Conservation (phyloP, 2,113 vertebrate species). For the Oceanites oceanicus region DNA sequence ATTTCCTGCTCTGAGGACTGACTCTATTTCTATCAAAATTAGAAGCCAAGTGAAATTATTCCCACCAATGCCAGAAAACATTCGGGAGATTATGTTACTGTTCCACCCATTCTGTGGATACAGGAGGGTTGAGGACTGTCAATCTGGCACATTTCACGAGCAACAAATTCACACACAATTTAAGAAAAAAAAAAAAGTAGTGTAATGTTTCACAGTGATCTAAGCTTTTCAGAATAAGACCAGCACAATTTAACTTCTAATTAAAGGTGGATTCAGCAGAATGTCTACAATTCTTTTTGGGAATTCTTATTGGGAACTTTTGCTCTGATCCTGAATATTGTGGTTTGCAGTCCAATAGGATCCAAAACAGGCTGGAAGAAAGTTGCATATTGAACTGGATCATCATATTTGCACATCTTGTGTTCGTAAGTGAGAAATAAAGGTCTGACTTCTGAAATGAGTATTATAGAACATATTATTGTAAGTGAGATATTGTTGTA, state of each 20-base stretch:
- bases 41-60: constrained; percentile 40
- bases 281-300: neutral
- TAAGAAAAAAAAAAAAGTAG: neutral
- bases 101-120: constrained; percentile 5
- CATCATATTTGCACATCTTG: neutral
- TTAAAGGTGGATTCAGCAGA: neutral
- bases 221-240: neutral
- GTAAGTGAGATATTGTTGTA: neutral
- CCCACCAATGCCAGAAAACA: neutral
- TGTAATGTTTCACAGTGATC: neutral
- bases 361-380: neutral
- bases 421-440: neutral
- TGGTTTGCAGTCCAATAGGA: neutral
- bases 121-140: constrained; percentile 18
- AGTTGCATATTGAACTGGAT: neutral
- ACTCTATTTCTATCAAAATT: constrained; percentile 20
- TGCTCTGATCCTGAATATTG: neutral
- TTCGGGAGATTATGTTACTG: constrained; percentile 5
- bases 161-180: constrained; percentile 3
- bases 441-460: neutral
- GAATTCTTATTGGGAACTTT: neutral
- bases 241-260: neutral
- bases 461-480: neutral
- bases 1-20: neutral
- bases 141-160: constrained; percentile 8